Conservation (phyloP, 1,140 invertebrate species). For the Helicoverpa armigera region DNA sequence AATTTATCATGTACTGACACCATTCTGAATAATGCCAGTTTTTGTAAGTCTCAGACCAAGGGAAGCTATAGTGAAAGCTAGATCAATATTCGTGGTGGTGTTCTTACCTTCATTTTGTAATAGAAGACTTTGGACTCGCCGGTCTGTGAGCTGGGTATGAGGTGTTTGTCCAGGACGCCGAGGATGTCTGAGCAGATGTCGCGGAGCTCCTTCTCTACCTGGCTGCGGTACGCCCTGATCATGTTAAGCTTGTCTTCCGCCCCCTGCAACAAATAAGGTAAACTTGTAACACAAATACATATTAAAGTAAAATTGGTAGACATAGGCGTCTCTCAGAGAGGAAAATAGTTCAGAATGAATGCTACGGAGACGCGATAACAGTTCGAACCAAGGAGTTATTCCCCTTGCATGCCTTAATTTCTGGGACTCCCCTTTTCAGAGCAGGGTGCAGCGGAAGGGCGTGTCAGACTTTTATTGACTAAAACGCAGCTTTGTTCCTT, state of each 20-base stretch:
- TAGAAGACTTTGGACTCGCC: constrained; percentile 99
- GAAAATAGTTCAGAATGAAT: too few species aligned
- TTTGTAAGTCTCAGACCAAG: neutral
- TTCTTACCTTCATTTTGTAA: constrained; percentile 96
- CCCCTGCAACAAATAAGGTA: constrained; percentile 84
- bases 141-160: constrained; percentile 96
- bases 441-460: too few species aligned
- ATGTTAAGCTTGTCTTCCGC: constrained; percentile 96
- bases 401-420: too few species aligned
- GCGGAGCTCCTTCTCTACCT: constrained; percentile 98
- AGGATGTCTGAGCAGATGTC: constrained; percentile 99
- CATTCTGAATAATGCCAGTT: neutral
- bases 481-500: too few species aligned
- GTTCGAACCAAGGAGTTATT: too few species aligned
- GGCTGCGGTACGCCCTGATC: constrained; percentile 97
- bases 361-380: too few species aligned
- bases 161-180: constrained; percentile 96
- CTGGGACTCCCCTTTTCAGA: too few species aligned
- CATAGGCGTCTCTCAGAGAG: neutral
- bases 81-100: neutral
- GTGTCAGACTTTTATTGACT: too few species aligned
- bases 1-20: neutral
- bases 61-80: neutral
- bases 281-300: neutral
- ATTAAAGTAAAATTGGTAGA: neutral